Evolutionary conservation across 2,888 invertebrate species (phyloP).

Genomic region (Fragum whitleyi): DNA sequence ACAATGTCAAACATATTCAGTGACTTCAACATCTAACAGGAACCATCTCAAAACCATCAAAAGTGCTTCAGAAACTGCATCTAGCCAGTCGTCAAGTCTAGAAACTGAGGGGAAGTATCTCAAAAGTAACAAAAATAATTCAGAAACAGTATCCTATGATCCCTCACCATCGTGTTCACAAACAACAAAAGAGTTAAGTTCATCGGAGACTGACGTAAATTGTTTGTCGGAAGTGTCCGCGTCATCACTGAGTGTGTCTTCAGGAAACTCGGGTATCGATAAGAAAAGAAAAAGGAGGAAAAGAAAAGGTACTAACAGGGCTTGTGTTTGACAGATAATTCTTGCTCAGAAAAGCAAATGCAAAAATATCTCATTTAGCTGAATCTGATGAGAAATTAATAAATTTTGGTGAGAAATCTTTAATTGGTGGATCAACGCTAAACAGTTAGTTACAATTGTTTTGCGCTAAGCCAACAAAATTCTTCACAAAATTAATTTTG

Average conservation of each 20-base stretch:
- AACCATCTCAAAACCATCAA: background rate
- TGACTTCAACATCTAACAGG: background rate
- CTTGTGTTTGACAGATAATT: no score
- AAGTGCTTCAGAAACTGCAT: background rate
- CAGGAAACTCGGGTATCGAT: background rate
- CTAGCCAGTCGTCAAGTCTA: background rate
- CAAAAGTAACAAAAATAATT: background rate
- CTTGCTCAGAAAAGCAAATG: no score
- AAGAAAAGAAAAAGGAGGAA: conserved; percentile 1
- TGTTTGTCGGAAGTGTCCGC: background rate
- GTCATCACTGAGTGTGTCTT: background rate
- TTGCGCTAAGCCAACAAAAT: no score
- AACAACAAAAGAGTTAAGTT: conserved; percentile 7
- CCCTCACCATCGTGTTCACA: background rate
- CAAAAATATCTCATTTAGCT: no score
- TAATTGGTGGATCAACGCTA: no score
- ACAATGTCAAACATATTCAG: background rate
- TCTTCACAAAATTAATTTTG: no score
- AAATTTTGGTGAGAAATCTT: no score
- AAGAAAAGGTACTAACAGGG: background rate
- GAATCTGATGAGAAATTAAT: no score
- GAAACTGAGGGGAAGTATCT: background rate
- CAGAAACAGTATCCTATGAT: conserved; percentile 1
- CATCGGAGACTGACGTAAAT: background rate
- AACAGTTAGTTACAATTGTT: no score